Conservation (phyloP, 2,797 vertebrate genomes). For the Esox masquinongy region DNA sequence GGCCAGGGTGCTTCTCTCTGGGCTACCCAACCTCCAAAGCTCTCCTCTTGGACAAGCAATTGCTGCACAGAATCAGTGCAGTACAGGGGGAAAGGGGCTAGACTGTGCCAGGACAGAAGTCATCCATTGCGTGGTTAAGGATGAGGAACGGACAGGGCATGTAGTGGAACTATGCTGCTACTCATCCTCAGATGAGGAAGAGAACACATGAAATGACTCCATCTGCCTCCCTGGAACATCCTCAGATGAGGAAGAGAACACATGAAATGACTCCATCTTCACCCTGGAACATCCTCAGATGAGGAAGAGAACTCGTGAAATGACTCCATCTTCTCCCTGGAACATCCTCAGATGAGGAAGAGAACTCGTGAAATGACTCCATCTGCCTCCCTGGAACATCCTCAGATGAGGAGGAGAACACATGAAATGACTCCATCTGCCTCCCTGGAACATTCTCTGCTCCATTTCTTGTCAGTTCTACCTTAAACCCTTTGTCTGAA, state of each 20-base stretch:
- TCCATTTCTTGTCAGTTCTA: too few relatives aligned
- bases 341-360: conserved; percentile 73
- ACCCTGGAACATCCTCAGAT: conserved; percentile 63
- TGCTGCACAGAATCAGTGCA: conserved; percentile 2
- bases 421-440: conserved; percentile 13
- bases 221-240: too few relatives aligned
- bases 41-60: conserved; percentile 25
- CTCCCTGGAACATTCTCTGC: too few relatives aligned
- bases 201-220: conserved; percentile 26
- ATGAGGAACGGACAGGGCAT: conserved; percentile 38
- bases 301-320: conserved; percentile 58
- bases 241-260: conserved; percentile 63
- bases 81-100: neutral
- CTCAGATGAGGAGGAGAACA: conserved; percentile 69
- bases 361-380: conserved; percentile 26
- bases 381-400: conserved; percentile 39
- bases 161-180: conserved; percentile 72
- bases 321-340: neutral
- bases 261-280: conserved; percentile 11
- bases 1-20: conserved; percentile 56
- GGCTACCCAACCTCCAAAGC: conserved; percentile 73
- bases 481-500: too few relatives aligned
- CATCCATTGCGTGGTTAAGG: neutral
- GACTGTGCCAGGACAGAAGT: neutral
- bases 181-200: conserved; percentile 75